phyloP scores from a whole-genome alignment of 2,888 invertebrate species.

The Polyploca ridens region DNA sequence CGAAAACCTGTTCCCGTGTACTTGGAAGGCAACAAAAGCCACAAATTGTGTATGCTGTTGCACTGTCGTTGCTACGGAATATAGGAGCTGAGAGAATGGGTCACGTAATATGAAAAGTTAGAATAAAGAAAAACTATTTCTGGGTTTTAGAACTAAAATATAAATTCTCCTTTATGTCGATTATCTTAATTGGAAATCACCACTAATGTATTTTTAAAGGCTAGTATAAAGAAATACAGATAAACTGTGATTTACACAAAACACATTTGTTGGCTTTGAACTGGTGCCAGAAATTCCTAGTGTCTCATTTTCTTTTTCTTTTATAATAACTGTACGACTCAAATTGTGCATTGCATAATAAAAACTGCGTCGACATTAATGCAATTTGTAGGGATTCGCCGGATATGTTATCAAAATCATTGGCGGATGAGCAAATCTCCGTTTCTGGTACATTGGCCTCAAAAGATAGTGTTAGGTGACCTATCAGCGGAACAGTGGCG shows the following conservation, averaged over 20 bases:
- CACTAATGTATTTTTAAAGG: not conserved
- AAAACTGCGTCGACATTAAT: not conserved
- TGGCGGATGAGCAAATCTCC: constrained; percentile 53
- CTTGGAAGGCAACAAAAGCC: constrained; percentile 55
- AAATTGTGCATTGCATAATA: not conserved
- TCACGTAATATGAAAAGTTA: not conserved
- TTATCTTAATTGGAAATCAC: not conserved
- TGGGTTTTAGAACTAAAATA: not conserved
- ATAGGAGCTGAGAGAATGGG: constrained; percentile 24
- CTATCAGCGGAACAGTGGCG: constrained; percentile 51
- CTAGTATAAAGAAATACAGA: not conserved
- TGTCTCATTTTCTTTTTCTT: not conserved
- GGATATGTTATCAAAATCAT: constrained; percentile 61
- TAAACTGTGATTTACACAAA: not conserved
- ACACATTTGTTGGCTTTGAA: constrained; percentile 10
- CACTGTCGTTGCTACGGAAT: constrained; percentile 30
- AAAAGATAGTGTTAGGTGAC: constrained; percentile 59
- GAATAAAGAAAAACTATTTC: not conserved
- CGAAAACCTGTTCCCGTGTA: constrained; percentile 64
- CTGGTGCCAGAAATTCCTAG: constrained; percentile 12
- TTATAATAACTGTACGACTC: not conserved
- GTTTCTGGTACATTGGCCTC: constrained; percentile 64
- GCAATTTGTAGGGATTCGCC: constrained; percentile 36
- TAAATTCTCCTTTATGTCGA: not conserved
- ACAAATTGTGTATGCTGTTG: constrained; percentile 40